Conservation (phyloP, 53 echinoderm and acorn worm species). For the Antedon mediterranea region DNA sequence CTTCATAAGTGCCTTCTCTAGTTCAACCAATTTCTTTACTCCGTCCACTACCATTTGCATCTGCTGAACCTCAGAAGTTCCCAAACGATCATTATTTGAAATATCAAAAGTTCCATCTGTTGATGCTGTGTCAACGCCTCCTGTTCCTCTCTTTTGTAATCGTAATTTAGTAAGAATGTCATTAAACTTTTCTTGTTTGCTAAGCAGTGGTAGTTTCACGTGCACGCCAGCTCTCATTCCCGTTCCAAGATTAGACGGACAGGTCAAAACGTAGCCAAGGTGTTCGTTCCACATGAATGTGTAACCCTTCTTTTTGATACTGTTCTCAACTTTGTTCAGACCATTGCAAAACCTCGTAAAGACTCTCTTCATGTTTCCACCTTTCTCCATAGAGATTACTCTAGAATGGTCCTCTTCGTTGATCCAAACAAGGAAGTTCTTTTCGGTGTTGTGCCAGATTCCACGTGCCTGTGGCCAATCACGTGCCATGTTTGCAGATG, state of each 20-base stretch:
- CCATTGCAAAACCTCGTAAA: conserved; percentile 83
- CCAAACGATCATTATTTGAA: conserved; percentile 78
- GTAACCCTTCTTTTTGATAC: conserved; percentile 58
- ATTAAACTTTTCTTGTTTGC: conserved; percentile 58
- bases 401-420: conserved; percentile 91
- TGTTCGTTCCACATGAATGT: conserved; percentile 97
- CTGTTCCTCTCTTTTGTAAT: conserved; percentile 84
- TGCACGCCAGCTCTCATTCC: conserved; percentile 91
- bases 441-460: conserved; percentile 85
- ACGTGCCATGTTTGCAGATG: conserved; percentile 77
- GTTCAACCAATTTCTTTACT: conserved; percentile 51
- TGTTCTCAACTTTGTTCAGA: conserved; percentile 50
- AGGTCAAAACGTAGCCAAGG: conserved; percentile 77
- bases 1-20: conserved; percentile 70
- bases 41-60: conserved; percentile 74
- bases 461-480: conserved; percentile 94
- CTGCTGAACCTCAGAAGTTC: conserved; percentile 68
- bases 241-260: conserved; percentile 90
- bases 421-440: too few species aligned
- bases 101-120: conserved; percentile 97
- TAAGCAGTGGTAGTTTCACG: conserved; percentile 65
- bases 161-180: conserved; percentile 42
- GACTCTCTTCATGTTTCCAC: conserved; percentile 85
- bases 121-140: conserved; percentile 90
- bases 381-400: conserved; percentile 88